A percentile compares a stretch with the other conserved stretches of the same genome.
Conservation (phyloP, 2,797 vertebrate genomes). For the Xenops minutus region DNA sequence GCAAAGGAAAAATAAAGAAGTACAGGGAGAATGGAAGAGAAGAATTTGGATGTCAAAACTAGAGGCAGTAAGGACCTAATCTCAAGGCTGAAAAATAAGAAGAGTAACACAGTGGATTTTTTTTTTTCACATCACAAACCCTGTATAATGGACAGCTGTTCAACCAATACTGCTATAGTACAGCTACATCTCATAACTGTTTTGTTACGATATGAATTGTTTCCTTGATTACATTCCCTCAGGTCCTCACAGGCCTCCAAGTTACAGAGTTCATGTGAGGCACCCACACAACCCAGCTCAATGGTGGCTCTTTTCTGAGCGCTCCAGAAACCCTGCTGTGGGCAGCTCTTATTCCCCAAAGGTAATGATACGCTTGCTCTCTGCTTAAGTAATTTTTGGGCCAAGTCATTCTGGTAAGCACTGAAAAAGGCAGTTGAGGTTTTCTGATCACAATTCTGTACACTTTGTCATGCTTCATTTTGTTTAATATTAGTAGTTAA, state of each 20-base stretch:
- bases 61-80: neutral
- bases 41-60: neutral
- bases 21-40: neutral
- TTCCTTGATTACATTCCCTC: neutral
- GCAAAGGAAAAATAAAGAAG: neutral
- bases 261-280: accelerated
- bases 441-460: neutral
- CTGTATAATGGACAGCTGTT: neutral
- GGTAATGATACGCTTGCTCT: neutral
- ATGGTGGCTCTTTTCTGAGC: neutral
- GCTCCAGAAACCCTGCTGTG: neutral
- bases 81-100: neutral
- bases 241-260: neutral
- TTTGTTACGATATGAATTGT: neutral
- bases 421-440: neutral
- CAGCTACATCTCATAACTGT: neutral
- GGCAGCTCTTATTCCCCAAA: neutral
- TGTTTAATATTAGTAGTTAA: neutral
- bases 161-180: neutral
- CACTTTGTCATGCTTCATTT: neutral
- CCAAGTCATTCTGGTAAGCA: neutral
- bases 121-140: accelerated
- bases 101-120: neutral
- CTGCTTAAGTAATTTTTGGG: neutral
- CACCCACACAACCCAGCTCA: neutral